These are phyloP conservation scores for Drosophila navojoa DNA, from an alignment of 1,140 invertebrate species.

Conservation along the genomic window DNA sequence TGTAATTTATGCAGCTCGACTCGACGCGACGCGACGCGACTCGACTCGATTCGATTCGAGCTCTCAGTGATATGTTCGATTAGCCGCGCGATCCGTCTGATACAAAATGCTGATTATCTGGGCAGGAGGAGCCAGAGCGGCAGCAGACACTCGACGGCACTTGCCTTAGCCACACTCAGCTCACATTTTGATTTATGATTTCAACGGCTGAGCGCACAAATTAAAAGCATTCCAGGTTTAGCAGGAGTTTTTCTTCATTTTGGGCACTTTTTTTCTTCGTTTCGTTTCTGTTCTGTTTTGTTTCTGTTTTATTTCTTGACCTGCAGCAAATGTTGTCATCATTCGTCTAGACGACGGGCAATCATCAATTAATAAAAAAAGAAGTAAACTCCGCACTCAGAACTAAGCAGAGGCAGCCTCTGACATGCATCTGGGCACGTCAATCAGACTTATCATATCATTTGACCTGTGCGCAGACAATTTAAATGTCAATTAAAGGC, in stretches of 20 bases:
- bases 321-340: slow-evolving; percentile 81
- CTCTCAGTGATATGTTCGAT: slow-evolving; percentile 62
- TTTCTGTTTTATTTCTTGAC: slow-evolving; percentile 45
- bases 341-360: slow-evolving; percentile 39
- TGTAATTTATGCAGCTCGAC: slow-evolving; percentile 75
- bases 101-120: slow-evolving; percentile 75
- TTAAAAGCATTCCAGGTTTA: slow-evolving; percentile 71
- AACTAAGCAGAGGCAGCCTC: slow-evolving; percentile 25
- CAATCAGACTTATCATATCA: slow-evolving; percentile 77
- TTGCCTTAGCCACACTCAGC: background rate
- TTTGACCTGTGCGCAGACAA: slow-evolving; percentile 58
- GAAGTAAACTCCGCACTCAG: slow-evolving; percentile 19
- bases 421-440: slow-evolving; percentile 39
- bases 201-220: slow-evolving; percentile 62
- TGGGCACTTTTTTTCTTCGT: slow-evolving; percentile 11
- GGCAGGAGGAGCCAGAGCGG: slow-evolving; percentile 8
- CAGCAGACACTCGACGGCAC: slow-evolving; percentile 10
- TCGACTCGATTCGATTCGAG: slow-evolving; percentile 3
- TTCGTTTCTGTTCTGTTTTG: background rate
- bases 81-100: slow-evolving; percentile 74
- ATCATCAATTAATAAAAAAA: slow-evolving; percentile 77
- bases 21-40: background rate
- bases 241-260: slow-evolving; percentile 19
- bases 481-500: slow-evolving; percentile 79
- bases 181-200: slow-evolving; percentile 78